Evolutionary conservation across 2,113 vertebrate genomes (phyloP), one percentile per base, ranked within the genome.

Genomic region (Neolamprologus longior): DNA sequence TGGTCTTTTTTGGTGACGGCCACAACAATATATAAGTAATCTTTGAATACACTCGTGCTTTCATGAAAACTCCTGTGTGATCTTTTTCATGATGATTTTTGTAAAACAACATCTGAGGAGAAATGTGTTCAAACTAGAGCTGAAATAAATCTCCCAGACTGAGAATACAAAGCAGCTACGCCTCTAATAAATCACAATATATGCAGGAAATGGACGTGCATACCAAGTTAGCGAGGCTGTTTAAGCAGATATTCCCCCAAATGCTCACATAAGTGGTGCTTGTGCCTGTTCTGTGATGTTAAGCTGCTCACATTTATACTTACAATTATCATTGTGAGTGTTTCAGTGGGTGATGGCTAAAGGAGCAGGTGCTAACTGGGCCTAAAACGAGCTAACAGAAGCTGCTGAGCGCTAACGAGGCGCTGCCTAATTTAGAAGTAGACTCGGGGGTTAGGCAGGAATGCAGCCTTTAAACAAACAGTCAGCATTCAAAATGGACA

Each of bases 401-500:
- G 61, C 61, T 68, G 33, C 61, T 21, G 19, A 68, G 33, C 19
- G 8, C 37, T 73, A 73, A 73, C 13, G 8, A 26, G 68, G 21
- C 3, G 7, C 71, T 31, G 0, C 0, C 71, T 50, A n/a, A 78
- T 50, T 28, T 10, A 31, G 2, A 3, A 2, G 4, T 37, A 37
- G 24, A 31, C 24, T 50, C 4, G 9, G 71, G n/a, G 11, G 4
- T 47, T 19, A 28, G 15, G 15, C 26, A 47, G 24, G 7, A 76
- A 47, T 28, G 24, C 21, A 19, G 24, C 24, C 14, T 12, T 50
- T 17, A 73, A 47, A 17, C 68, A 45, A 71, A 71, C 7, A 9
- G 68, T 28, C 21, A 47, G 24, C 24, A 11, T 45, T 45, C 21
- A 73, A 45, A 42, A 45, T 12, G 31, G 19, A 68, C 6, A 66